These are phyloP conservation scores for Meriones psammophilus DNA, from an alignment of 2,797 vertebrate genomes.

Conservation along the genomic window DNA sequence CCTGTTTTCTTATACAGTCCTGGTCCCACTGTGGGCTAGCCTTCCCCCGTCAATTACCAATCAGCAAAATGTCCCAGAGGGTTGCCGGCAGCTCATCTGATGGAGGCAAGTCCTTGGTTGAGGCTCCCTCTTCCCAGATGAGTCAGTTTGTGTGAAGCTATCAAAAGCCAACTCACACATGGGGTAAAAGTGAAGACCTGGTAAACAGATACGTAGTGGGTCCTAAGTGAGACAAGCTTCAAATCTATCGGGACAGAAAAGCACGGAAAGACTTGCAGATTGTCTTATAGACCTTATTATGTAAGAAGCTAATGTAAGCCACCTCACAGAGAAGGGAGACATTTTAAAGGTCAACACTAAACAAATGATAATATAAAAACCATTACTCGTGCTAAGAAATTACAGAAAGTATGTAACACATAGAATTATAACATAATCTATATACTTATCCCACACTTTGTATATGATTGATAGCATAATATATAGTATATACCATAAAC, in stretches of 20 bases:
- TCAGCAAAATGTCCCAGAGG: background rate
- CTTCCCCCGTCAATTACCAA: background rate
- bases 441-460: background rate
- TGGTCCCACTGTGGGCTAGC: no score
- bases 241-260: background rate
- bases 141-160: background rate
- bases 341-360: slow-evolving; percentile 46
- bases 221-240: background rate
- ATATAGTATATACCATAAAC: background rate
- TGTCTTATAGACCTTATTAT: slow-evolving; percentile 42
- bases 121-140: background rate
- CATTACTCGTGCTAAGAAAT: slow-evolving; percentile 31
- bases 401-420: background rate
- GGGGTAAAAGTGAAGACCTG: slow-evolving; percentile 14
- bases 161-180: background rate
- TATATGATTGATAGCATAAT: background rate
- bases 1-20: background rate
- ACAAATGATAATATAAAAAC: slow-evolving; percentile 36
- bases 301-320: background rate
- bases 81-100: background rate
- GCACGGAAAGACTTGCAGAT: background rate
- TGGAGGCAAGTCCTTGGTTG: no score
- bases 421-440: background rate
- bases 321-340: slow-evolving; percentile 15
- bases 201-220: background rate